A percentile compares a stretch with the other conserved stretches of the same genome.
phyloP scores from a whole-genome alignment of 1,140 invertebrate species.

The Dryas iulia region DNA sequence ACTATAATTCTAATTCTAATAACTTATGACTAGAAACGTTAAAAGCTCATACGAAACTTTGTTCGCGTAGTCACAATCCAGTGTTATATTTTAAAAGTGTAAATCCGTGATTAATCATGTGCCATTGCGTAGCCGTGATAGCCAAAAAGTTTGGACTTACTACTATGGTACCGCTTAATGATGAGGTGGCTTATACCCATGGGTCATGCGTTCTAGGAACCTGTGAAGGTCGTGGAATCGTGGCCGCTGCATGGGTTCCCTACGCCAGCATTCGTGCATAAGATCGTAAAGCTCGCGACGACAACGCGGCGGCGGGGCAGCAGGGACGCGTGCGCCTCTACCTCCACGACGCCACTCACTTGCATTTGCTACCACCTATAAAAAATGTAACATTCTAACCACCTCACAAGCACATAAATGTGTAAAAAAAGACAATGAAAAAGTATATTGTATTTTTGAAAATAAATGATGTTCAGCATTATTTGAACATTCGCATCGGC shows the following conservation, averaged over 20 bases:
- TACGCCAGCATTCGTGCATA: slow-evolving; percentile 96
- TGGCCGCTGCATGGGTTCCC: slow-evolving; percentile 90
- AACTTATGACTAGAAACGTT: slow-evolving; percentile 31
- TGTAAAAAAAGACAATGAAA: not conserved
- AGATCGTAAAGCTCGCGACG: slow-evolving; percentile 95
- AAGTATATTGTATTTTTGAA: not conserved
- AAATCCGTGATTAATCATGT: not conserved
- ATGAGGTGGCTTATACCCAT: slow-evolving; percentile 86
- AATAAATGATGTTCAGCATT: not conserved
- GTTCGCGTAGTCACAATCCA: slow-evolving; percentile 22
- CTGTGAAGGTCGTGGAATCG: slow-evolving; percentile 95
- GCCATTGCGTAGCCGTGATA: not conserved
- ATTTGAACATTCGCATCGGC: not conserved
- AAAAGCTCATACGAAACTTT: slow-evolving; percentile 43
- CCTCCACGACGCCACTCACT: slow-evolving; percentile 83
- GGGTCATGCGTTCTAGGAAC: slow-evolving; percentile 94
- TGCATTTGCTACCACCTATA: slow-evolving; percentile 85
- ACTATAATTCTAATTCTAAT: slow-evolving; percentile 33
- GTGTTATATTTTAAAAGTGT: slow-evolving; percentile 7
- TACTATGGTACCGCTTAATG: slow-evolving; percentile 32
- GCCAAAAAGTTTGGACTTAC: not conserved
- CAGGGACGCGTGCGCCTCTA: slow-evolving; percentile 75
- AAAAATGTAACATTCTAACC: not conserved
- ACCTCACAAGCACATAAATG: not conserved
- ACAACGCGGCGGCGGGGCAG: slow-evolving; percentile 90